These are phyloP conservation scores for Octomys mimax DNA, from an alignment of 2,797 vertebrate species.

Conservation along the genomic window DNA sequence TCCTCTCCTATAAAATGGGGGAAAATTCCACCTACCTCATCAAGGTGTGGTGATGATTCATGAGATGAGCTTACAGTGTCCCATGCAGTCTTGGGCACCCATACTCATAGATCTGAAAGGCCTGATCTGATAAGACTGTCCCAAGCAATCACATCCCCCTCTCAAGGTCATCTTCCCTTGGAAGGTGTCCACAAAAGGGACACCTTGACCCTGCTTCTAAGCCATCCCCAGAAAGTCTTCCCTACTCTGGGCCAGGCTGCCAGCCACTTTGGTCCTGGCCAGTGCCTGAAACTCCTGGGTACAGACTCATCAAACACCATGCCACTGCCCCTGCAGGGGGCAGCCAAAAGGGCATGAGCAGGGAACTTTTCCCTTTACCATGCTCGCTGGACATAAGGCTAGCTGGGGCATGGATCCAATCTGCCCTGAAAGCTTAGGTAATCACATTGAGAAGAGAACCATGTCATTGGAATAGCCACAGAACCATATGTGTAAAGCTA, in stretches of 20 bases:
- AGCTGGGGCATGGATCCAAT: neutral
- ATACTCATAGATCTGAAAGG: neutral
- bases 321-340: neutral
- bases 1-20: conserved; percentile 29
- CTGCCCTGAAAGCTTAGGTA: neutral
- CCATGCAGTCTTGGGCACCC: fast-evolving
- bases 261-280: neutral
- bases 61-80: neutral
- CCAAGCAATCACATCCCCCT: neutral
- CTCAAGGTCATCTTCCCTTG: neutral
- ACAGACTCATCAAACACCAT: neutral
- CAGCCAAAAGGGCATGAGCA: neutral
- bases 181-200: neutral
- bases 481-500: too few relatives aligned
- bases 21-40: neutral
- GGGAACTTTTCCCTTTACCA: neutral
- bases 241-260: neutral
- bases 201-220: neutral
- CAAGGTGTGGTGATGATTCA: neutral
- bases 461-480: neutral
- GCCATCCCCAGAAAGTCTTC: neutral
- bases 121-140: neutral
- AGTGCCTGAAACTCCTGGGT: neutral
- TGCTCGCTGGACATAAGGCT: neutral
- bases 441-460: neutral